Base-by-base conservation (phyloP, 2,797 vertebrate genomes). In the Sorex maritimensis region DNA sequence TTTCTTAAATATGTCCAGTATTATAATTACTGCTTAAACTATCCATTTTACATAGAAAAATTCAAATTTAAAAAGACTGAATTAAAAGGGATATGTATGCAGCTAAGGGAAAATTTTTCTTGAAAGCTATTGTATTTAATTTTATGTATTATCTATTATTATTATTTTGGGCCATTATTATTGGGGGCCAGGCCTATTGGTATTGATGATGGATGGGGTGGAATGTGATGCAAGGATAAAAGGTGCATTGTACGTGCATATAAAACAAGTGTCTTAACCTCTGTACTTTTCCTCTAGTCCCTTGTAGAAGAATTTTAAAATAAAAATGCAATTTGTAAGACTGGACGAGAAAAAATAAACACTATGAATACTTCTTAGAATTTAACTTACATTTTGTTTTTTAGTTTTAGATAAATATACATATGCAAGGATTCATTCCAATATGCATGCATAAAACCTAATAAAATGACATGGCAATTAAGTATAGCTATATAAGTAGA, bases 21-120 rank as follows among this genome's bases (percentile, higher is more conserved):
- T 86, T 90, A 95, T 93, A 90, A 88, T 86, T 81, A 73, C 8
- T 68, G 34, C 28, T 72, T 67, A 92, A 84, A 82, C 17, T 21
- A 14, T 21, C 67, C 19, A 24, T 75, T 90, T 88, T 86, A 77
- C 23, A 85, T 17, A 63, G 5, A 14, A 5, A 87, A 93, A 69
- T 38, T 61, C 46, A 46, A 34, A 90, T 75, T 82, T 72, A 73
- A 67, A 82, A 74, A 19, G 15, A 88, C 44, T 75, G 69, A n/a
- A 88, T 52, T 52, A 52, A 21, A 61, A 21, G 55, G 21, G 23
- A 15, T 69, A 19, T n/a, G 74, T 38, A 79, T 34, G 41, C 38
- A 23, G 49, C 67, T 11, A 38, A 6, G 34, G 17, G 34, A 83
- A 38, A 23, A 14, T 80, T 88, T n/a, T 82, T 55, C 90, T n/a